Conservation (phyloP, 2,888 invertebrate species). For the Drosophila meridionalis region DNA sequence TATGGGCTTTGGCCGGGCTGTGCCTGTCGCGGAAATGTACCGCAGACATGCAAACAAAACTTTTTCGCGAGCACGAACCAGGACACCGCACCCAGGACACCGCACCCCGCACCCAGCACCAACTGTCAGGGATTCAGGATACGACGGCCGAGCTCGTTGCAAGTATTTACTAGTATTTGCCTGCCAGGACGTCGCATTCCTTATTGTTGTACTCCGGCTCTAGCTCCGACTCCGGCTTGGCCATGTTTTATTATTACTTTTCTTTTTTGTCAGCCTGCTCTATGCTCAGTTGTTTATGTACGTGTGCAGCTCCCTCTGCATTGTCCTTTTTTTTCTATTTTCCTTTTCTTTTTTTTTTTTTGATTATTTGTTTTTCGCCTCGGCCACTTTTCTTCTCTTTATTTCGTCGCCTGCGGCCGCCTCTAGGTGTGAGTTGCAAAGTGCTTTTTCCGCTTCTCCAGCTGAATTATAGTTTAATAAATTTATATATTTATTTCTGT, state of each 20-base stretch:
- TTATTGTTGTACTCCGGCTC: slow-evolving; percentile 6
- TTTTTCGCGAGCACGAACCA: slow-evolving; percentile 67
- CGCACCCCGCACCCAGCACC: slow-evolving; percentile 2
- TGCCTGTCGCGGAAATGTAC: slow-evolving; percentile 82
- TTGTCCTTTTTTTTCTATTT: slow-evolving; percentile 63
- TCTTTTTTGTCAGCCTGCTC: slow-evolving; percentile 57
- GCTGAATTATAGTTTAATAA: slow-evolving; percentile 80
- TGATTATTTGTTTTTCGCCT: slow-evolving; percentile 38
- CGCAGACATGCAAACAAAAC: slow-evolving; percentile 81
- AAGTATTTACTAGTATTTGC: slow-evolving; percentile 47
- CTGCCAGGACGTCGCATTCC: slow-evolving; percentile 29
- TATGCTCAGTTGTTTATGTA: slow-evolving; percentile 76
- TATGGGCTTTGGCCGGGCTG: slow-evolving; percentile 45
- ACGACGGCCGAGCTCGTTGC: slow-evolving; percentile 31
- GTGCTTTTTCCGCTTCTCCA: slow-evolving; percentile 68
- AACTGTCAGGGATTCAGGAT: slow-evolving; percentile 43
- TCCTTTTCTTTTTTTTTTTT: slow-evolving; percentile 43
- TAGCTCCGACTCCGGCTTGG: slow-evolving; percentile 56
- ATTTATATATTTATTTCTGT: slow-evolving; percentile 66
- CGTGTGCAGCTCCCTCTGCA: slow-evolving; percentile 46
- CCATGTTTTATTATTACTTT: slow-evolving; percentile 72
- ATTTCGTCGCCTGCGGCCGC: slow-evolving; percentile 11
- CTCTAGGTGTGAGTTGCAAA: slow-evolving; percentile 61
- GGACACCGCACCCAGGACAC: slow-evolving; percentile 11
- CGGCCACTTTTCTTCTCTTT: slow-evolving; percentile 48